Evolutionary conservation across 2,113 vertebrate species (phyloP), one percentile per base, ranked within the genome.

Genomic region (Plotosus lineatus): DNA sequence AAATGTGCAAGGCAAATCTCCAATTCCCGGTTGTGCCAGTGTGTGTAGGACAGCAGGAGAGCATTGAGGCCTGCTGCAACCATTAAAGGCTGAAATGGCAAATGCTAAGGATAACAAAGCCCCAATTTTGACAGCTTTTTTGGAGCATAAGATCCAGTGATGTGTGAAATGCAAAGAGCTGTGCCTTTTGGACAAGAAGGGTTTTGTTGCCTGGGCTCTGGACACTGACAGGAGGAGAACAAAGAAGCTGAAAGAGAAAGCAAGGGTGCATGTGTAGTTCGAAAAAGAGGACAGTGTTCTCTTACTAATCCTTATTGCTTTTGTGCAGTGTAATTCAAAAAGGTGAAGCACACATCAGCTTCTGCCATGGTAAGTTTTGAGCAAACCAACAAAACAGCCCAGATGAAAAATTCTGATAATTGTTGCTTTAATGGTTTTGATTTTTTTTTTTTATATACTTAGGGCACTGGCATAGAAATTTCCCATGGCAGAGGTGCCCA

Each of bases 61-160:
- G 74, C 81, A 84, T 77, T 85, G 83, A 86, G 86, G 86, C 82
- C 81, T 79, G 78, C 53, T 77, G 73, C 71, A 79, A 76, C 86
- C 80, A 86, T 86, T 87, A 87, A 85, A 88, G 50, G 68, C 69
- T 81, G 79, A 85, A 86, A 84, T 81, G 56, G 77, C 82, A 82
- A 85, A 80, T 46, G 77, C 78, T 71, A 87, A 53, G 61, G 75
- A 82, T 75, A 87, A 87, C 88, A 89, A 89, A 88, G 86, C 58
- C 69, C 80, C 71, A 69, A 83, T 87, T 88, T 87, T 85, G 79
- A 88, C 82, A 87, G 82, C 87, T 87, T 89, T 88, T 89, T 86
- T 88, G 86, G 87, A 87, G 88, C 87, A 85, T 88, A 76, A 84
- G 82, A 80, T 88, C 83, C 86, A 84, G 82, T 86, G 86, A 85